A percentile compares a stretch with the other conserved stretches of the same genome.
Evolutionary conservation across 2,888 invertebrate genomes (phyloP).

Genomic region (Epirrhoe alternata): DNA sequence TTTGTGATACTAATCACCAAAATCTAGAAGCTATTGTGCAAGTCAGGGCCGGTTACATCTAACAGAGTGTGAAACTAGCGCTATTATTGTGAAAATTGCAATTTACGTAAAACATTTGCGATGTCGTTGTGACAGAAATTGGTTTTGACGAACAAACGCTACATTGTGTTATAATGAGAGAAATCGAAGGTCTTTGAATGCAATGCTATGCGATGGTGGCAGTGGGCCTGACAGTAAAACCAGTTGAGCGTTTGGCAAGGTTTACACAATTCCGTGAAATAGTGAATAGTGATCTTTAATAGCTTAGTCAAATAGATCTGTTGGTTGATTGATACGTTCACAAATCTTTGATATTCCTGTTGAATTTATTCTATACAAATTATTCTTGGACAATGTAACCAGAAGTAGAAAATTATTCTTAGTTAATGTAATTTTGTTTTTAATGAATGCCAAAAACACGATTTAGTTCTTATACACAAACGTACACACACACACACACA

Average conservation of each 20-base stretch:
- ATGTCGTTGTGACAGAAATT: slow-evolving; percentile 55
- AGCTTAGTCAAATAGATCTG: slow-evolving; percentile 57
- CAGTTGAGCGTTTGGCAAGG: slow-evolving; percentile 59
- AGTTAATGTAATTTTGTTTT: too few relatives aligned
- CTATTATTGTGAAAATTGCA: slow-evolving; percentile 47
- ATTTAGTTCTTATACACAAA: too few relatives aligned
- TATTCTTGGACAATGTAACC: too few relatives aligned
- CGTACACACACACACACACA: too few relatives aligned
- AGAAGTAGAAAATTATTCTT: too few relatives aligned
- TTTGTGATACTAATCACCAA: slow-evolving; percentile 57
- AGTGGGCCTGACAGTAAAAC: slow-evolving; percentile 41
- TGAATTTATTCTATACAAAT: not conserved
- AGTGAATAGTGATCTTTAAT: slow-evolving; percentile 57
- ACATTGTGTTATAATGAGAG: slow-evolving; percentile 68
- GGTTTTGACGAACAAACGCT: slow-evolving; percentile 67
- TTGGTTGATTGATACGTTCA: slow-evolving; percentile 52
- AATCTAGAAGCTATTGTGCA: slow-evolving; percentile 53
- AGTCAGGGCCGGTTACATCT: slow-evolving; percentile 47
- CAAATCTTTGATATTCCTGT: slow-evolving; percentile 25
- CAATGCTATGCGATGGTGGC: slow-evolving; percentile 59
- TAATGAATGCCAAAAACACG: too few relatives aligned
- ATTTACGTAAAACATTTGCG: slow-evolving; percentile 56
- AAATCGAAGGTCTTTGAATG: slow-evolving; percentile 71
- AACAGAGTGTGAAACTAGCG: slow-evolving; percentile 51
- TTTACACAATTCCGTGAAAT: slow-evolving; percentile 75